phyloP scores from a whole-genome alignment of 2,113 vertebrate species.

The Nyctereutes procyonoides region DNA sequence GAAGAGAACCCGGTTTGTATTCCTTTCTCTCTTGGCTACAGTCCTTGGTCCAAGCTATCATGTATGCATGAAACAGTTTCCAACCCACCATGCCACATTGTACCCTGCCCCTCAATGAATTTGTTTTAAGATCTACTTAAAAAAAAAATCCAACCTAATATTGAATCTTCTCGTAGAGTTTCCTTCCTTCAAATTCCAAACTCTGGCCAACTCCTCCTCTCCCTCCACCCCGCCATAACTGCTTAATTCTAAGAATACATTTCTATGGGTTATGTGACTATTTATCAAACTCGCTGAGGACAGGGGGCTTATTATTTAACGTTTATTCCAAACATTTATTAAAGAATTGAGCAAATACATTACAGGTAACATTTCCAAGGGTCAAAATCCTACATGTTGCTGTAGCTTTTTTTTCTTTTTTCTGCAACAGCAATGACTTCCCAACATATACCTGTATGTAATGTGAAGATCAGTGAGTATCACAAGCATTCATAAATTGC shows the following conservation, averaged over 20 bases:
- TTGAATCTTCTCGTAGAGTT: neutral
- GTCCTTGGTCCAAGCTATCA: neutral
- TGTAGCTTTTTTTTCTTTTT: neutral
- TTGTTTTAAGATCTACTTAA: neutral
- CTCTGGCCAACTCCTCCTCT: neutral
- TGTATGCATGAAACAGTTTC: neutral
- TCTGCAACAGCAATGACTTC: neutral
- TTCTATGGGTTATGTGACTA: neutral
- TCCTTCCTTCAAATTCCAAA: conserved; percentile 26
- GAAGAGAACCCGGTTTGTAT: neutral
- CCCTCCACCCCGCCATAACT: neutral
- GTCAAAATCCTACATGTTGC: neutral
- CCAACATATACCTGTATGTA: neutral
- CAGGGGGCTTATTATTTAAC: neutral
- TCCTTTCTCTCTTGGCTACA: neutral
- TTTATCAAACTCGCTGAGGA: neutral
- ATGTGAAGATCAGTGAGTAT: neutral
- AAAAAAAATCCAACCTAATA: neutral
- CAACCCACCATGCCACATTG: neutral
- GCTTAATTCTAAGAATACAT: neutral
- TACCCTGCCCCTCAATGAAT: neutral
- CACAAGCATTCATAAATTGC: neutral
- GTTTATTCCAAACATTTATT: neutral
- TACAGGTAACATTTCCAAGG: neutral
- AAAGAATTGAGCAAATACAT: neutral